phyloP scores from a whole-genome alignment of 2,113 vertebrate species.

The Atractosteus spatula region DNA sequence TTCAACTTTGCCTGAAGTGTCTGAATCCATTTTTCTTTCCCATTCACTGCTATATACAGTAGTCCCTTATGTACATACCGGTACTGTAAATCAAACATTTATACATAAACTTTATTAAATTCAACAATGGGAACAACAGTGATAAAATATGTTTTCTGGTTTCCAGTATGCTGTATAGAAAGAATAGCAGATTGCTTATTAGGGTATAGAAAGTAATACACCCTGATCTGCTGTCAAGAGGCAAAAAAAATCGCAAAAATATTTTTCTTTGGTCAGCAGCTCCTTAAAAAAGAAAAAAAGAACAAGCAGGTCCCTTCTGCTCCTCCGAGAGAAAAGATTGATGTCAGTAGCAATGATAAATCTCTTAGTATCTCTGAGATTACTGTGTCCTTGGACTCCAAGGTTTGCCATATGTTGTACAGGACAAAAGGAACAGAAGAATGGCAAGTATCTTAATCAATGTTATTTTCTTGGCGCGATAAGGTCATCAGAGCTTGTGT shows the following conservation, averaged over 20 bases:
- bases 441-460: slow-evolving; percentile 34
- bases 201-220: too few relatives aligned
- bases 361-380: slow-evolving; percentile 53
- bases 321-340: slow-evolving; percentile 41
- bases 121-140: too few relatives aligned
- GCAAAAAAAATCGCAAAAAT: background rate
- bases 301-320: slow-evolving; percentile 29
- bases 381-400: slow-evolving; percentile 62
- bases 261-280: slow-evolving; percentile 11
- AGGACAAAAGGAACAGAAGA: slow-evolving; percentile 42
- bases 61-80: too few relatives aligned
- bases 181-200: too few relatives aligned
- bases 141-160: too few relatives aligned
- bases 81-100: too few relatives aligned
- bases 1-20: too few relatives aligned
- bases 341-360: slow-evolving; percentile 59
- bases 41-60: too few relatives aligned
- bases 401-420: slow-evolving; percentile 51
- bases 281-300: background rate
- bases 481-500: slow-evolving; percentile 14
- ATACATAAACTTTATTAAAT: too few relatives aligned
- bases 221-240: background rate
- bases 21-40: too few relatives aligned
- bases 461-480: slow-evolving; percentile 27
- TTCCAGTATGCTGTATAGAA: too few relatives aligned